Evolutionary conservation across 2,113 vertebrate genomes (phyloP).

Genomic region (Neodon shergylaensis): DNA sequence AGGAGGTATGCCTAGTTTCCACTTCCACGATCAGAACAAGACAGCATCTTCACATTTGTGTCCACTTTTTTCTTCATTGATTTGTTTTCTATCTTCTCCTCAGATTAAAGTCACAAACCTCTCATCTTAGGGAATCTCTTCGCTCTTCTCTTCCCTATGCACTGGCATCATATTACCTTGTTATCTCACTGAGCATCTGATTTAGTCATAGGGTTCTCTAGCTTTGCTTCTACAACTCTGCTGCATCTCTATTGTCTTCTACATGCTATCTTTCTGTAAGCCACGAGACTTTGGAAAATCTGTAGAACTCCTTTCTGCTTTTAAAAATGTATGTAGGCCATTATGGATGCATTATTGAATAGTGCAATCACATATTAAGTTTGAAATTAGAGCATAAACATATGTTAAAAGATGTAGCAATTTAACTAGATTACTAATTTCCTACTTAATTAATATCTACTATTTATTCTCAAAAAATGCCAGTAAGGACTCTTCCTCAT

Average conservation of each 20-base stretch:
- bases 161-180: slow-evolving; percentile 36
- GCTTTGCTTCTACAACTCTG: slow-evolving; percentile 26
- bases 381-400: slow-evolving; percentile 34
- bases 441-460: background rate
- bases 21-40: background rate
- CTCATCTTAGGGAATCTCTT: background rate
- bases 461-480: background rate
- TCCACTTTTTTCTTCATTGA: slow-evolving; percentile 19
- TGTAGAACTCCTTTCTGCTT: background rate
- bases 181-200: slow-evolving; percentile 64
- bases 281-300: background rate
- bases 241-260: background rate
- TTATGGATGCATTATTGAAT: slow-evolving; percentile 19
- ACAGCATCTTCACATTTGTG: background rate
- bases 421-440: background rate
- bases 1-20: background rate
- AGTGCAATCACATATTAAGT: background rate
- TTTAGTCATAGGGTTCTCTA: slow-evolving; percentile 16
- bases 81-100: slow-evolving; percentile 14
- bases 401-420: background rate
- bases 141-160: background rate
- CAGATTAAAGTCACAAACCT: background rate
- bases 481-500: background rate
- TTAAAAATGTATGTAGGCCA: background rate
- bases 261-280: background rate